Evolutionary conservation across 2,888 invertebrate species (phyloP).

Genomic region (Erebia palarica): DNA sequence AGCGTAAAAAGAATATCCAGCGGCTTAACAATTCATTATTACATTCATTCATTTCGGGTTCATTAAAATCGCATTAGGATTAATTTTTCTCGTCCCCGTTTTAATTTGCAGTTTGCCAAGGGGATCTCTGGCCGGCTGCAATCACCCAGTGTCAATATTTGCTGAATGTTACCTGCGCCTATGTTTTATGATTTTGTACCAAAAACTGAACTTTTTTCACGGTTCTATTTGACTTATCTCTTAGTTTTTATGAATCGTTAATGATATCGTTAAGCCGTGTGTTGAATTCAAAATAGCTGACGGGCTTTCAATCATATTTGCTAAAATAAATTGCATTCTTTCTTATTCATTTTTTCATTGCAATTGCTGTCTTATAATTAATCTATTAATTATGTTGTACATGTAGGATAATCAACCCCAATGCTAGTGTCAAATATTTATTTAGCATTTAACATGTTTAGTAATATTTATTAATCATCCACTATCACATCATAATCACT

Average conservation of each 20-base stretch:
- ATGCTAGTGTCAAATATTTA: too few relatives aligned
- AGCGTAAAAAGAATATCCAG: slow-evolving; percentile 64
- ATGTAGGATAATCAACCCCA: too few relatives aligned
- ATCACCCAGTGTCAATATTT: slow-evolving; percentile 81
- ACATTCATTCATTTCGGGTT: slow-evolving; percentile 79
- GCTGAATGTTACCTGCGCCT: slow-evolving; percentile 69
- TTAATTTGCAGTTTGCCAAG: slow-evolving; percentile 79
- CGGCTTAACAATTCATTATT: slow-evolving; percentile 78
- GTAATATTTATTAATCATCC: slow-evolving; percentile 3
- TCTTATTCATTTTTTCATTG: too few relatives aligned
- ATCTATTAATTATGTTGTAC: too few relatives aligned
- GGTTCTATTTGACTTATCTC: slow-evolving; percentile 36
- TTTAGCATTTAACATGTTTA: background rate
- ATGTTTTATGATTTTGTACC: slow-evolving; percentile 57
- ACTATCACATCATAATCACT: slow-evolving; percentile 14
- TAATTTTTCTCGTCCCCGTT: slow-evolving; percentile 81
- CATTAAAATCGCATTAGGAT: slow-evolving; percentile 83
- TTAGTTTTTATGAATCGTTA: slow-evolving; percentile 26
- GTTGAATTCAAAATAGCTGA: background rate
- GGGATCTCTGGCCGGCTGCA: slow-evolving; percentile 75
- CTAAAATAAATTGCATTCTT: background rate
- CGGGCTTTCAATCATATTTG: background rate
- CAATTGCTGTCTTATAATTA: too few relatives aligned
- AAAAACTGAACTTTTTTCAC: slow-evolving; percentile 37
- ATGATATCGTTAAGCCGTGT: background rate